These are phyloP conservation scores for Forbesichthys papilliferus DNA, from an alignment of 2,113 vertebrate species.

Conservation along the genomic window DNA sequence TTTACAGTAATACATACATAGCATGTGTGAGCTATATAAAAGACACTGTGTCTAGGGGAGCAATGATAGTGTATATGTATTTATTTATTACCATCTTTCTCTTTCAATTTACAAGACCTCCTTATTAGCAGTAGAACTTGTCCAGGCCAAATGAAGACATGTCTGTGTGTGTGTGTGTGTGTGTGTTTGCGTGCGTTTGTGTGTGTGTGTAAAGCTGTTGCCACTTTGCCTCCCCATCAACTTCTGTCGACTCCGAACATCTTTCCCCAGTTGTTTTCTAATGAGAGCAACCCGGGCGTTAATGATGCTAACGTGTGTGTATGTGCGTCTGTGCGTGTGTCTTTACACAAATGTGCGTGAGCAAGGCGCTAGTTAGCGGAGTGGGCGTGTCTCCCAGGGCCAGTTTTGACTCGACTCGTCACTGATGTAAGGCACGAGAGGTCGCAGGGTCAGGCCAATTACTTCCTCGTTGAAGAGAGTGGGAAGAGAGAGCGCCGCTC, in stretches of 20 bases:
- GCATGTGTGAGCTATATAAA: background rate
- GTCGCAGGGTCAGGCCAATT: conserved; percentile 96
- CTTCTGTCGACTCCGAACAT: conserved; percentile 35
- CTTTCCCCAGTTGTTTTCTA: conserved; percentile 80
- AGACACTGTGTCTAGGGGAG: conserved; percentile 44
- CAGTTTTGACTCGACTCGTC: conserved; percentile 76
- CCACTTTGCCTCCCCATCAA: conserved; percentile 64
- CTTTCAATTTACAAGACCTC: conserved; percentile 49
- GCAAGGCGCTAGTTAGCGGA: conserved; percentile 89
- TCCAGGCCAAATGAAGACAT: conserved; percentile 49
- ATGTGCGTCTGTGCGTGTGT: conserved; percentile 26
- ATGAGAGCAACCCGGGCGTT: conserved; percentile 83
- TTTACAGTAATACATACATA: background rate
- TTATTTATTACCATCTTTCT: conserved; percentile 40
- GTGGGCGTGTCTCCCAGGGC: conserved; percentile 88
- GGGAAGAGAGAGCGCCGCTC: conserved; percentile 73
- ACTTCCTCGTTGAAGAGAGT: conserved; percentile 84
- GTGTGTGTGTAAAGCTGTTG: conserved; percentile 32
- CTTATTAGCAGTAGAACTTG: conserved; percentile 62
- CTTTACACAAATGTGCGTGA: conserved; percentile 21
- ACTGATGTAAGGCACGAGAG: conserved; percentile 87
- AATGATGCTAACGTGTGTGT: conserved; percentile 63
- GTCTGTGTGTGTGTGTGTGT: conserved; percentile 40
- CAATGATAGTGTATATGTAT: conserved; percentile 36
- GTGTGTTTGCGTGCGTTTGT: background rate